Evolutionary conservation across 2,113 vertebrate species (phyloP).

Genomic region (Alethe diademata): DNA sequence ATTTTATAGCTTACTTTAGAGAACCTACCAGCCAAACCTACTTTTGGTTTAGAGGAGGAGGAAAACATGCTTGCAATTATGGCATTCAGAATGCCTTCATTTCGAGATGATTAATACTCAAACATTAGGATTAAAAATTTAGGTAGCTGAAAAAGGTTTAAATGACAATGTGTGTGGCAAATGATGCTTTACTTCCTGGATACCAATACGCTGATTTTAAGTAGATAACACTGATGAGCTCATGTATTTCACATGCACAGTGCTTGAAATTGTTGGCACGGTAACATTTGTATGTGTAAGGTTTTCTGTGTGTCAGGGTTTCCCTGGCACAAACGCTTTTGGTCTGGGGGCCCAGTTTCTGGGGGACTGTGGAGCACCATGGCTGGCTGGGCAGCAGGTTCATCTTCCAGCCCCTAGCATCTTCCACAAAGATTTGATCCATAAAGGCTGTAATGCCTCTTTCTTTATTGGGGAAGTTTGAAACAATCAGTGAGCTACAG

Average conservation of each 20-base stretch:
- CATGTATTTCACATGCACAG: not conserved
- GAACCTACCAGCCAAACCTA: not conserved
- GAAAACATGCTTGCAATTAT: not conserved
- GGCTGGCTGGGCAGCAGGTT: conserved; percentile 13
- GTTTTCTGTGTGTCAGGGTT: not conserved
- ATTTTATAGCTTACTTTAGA: not conserved
- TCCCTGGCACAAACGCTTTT: not conserved
- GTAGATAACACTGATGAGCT: not conserved
- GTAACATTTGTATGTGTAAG: not conserved
- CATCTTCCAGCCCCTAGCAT: not conserved
- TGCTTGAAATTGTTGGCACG: not conserved
- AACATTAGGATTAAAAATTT: not conserved
- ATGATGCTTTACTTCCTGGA: not conserved
- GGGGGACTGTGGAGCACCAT: not conserved
- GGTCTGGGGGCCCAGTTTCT: not conserved
- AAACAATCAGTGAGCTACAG: not conserved
- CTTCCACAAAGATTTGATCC: conserved; percentile 29
- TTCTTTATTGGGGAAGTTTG: not conserved
- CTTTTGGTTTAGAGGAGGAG: not conserved
- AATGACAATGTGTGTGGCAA: not conserved
- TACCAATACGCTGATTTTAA: not conserved
- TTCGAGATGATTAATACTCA: not conserved
- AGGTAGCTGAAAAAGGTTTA: not conserved
- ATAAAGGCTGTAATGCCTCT: not conserved
- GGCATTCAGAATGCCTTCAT: not conserved